phyloP scores from a whole-genome alignment of 2,888 invertebrate species.

The Drosophila nr. fundita region DNA sequence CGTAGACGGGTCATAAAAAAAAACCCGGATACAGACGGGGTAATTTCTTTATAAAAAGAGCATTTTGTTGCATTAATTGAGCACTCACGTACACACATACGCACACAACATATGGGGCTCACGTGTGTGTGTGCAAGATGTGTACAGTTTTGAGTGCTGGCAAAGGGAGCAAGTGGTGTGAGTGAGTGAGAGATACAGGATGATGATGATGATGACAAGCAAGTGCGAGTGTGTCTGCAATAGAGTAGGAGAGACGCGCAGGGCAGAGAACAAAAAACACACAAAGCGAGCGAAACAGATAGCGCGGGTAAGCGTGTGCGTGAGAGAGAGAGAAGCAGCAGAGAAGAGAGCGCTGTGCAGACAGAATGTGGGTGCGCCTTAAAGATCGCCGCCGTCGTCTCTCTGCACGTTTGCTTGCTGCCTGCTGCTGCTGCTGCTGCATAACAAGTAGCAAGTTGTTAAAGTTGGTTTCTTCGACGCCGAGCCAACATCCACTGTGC shows the following conservation, averaged over 20 bases:
- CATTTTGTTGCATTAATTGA: constrained; percentile 60
- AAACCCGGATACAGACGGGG: constrained; percentile 41
- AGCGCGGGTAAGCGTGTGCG: constrained; percentile 8
- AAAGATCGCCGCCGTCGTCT: constrained; percentile 34
- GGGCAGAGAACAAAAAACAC: not conserved
- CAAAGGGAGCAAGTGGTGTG: constrained; percentile 11
- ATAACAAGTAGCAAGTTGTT: constrained; percentile 64
- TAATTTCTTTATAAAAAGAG: constrained; percentile 60
- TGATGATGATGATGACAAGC: not conserved
- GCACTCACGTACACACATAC: constrained; percentile 24
- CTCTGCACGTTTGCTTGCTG: constrained; percentile 36
- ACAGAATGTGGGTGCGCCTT: constrained; percentile 65
- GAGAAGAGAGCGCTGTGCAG: constrained; percentile 31
- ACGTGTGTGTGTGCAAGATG: constrained; percentile 5
- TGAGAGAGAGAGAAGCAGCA: constrained; percentile 14
- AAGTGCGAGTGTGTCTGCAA: not conserved
- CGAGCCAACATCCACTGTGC: constrained; percentile 3
- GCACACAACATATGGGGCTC: not conserved
- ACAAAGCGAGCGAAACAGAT: not conserved
- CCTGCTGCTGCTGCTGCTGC: constrained; percentile 32
- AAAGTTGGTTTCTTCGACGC: constrained; percentile 17
- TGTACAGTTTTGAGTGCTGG: constrained; percentile 10
- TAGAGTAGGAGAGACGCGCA: constrained; percentile 13
- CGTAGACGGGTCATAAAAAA: constrained; percentile 27
- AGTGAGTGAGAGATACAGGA: constrained; percentile 15